These are phyloP conservation scores for Oscheius sp. DNA, from an alignment of 2,888 invertebrate genomes.

Conservation along the genomic window DNA sequence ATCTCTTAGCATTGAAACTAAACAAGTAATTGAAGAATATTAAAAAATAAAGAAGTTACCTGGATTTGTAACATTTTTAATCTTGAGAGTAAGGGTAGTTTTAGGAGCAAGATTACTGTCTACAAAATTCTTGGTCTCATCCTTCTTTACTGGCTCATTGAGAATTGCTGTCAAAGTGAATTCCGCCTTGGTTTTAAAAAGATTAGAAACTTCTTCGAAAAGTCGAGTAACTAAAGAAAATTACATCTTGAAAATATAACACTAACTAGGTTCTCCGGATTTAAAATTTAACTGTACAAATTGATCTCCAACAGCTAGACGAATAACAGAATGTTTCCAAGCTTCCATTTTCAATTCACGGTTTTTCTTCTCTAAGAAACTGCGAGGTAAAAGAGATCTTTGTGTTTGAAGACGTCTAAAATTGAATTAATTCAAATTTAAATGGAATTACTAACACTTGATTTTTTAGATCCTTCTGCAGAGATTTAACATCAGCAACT, in stretches of 20 bases:
- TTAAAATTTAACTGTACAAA: constrained; percentile 57
- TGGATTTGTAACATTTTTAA: background rate
- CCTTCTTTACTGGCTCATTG: constrained; percentile 17
- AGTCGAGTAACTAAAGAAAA: constrained; percentile 38
- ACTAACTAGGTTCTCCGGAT: constrained; percentile 50
- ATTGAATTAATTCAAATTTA: background rate
- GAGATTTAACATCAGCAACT: constrained; percentile 52
- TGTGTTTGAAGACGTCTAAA: constrained; percentile 52
- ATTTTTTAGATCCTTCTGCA: constrained; percentile 55
- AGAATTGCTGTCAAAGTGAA: constrained; percentile 32
- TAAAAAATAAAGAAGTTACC: no score
- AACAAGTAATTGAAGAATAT: no score
- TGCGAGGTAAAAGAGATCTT: constrained; percentile 53
- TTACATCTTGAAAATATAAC: background rate
- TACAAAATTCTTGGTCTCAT: constrained; percentile 52
- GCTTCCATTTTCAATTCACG: constrained; percentile 56
- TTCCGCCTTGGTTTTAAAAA: constrained; percentile 3
- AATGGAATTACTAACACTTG: constrained; percentile 42
- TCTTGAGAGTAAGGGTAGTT: constrained; percentile 36
- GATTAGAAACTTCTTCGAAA: constrained; percentile 41
- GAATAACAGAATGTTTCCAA: constrained; percentile 59
- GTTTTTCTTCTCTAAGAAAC: constrained; percentile 56
- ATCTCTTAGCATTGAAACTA: no score
- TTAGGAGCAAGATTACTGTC: constrained; percentile 60
- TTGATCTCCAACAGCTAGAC: constrained; percentile 53